Evolutionary conservation across 2,888 invertebrate genomes (phyloP).

Genomic region (Parnassius mnemosyne): DNA sequence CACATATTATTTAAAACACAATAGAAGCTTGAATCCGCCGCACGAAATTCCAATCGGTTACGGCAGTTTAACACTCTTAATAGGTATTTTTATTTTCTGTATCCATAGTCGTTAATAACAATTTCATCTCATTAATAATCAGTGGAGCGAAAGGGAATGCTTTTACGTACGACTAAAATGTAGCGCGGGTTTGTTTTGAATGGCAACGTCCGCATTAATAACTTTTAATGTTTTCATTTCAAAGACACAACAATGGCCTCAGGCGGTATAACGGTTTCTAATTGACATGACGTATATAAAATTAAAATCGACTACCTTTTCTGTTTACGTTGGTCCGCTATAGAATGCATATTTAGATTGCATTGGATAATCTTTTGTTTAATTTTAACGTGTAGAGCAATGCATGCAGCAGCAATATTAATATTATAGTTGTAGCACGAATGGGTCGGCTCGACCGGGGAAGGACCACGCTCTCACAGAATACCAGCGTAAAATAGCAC

Average conservation of each 20-base stretch:
- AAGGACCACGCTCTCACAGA: too few species aligned
- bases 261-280: slow-evolving; percentile 37
- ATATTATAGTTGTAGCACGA: too few species aligned
- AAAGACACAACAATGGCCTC: slow-evolving; percentile 43
- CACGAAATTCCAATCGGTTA: slow-evolving; percentile 72
- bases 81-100: slow-evolving; percentile 69
- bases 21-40: slow-evolving; percentile 62
- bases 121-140: slow-evolving; percentile 74
- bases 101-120: slow-evolving; percentile 65
- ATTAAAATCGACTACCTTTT: slow-evolving; percentile 31
- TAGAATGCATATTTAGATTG: slow-evolving; percentile 9
- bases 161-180: slow-evolving; percentile 48
- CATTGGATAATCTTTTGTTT: slow-evolving; percentile 15
- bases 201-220: slow-evolving; percentile 58
- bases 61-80: slow-evolving; percentile 76
- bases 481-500: too few species aligned
- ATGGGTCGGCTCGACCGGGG: too few species aligned
- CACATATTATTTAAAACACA: slow-evolving; percentile 66
- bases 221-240: slow-evolving; percentile 59
- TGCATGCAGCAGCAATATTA: too few species aligned
- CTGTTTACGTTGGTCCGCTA: slow-evolving; percentile 20
- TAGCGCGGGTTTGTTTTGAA: slow-evolving; percentile 49
- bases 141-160: slow-evolving; percentile 65
- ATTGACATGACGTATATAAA: slow-evolving; percentile 36
- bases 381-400: too few species aligned